These are phyloP conservation scores for Desmodus rotundus DNA, from an alignment of 2,113 vertebrate genomes.

Conservation along the genomic window DNA sequence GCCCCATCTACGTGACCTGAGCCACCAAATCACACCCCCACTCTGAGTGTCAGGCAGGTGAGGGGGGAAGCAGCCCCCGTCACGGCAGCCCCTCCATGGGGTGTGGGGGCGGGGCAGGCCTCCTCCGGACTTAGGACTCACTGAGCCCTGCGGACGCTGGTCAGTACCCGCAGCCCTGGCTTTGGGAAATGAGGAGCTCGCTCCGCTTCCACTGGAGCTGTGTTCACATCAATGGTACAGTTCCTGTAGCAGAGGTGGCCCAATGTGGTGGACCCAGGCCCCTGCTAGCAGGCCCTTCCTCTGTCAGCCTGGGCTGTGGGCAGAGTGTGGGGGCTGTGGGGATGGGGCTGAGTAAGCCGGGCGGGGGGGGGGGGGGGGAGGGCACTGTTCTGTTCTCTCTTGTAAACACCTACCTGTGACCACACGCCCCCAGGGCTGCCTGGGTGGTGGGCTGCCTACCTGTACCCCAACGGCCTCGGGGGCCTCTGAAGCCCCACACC, in stretches of 20 bases:
- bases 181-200: neutral
- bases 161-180: fast-evolving
- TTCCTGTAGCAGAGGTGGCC: neutral
- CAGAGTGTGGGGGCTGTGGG: neutral
- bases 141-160: fast-evolving
- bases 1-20: neutral
- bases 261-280: fast-evolving
- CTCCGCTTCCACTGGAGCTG: fast-evolving
- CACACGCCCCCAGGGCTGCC: too few species aligned
- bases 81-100: fast-evolving
- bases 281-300: neutral
- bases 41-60: neutral
- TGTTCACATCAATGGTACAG: neutral
- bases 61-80: neutral
- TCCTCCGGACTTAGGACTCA: neutral
- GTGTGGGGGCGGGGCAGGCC: too few species aligned
- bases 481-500: too few species aligned
- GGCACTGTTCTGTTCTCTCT: neutral
- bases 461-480: fast-evolving
- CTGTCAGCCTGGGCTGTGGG: neutral
- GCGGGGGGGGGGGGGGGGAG: too few species aligned
- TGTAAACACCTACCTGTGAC: fast-evolving
- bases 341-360: neutral
- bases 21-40: neutral
- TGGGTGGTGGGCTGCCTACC: too few species aligned